A percentile compares a stretch with the other conserved stretches of the same genome.
Evolutionary conservation across 2,113 vertebrate species (phyloP).

Genomic region (Nipponia nippon): DNA sequence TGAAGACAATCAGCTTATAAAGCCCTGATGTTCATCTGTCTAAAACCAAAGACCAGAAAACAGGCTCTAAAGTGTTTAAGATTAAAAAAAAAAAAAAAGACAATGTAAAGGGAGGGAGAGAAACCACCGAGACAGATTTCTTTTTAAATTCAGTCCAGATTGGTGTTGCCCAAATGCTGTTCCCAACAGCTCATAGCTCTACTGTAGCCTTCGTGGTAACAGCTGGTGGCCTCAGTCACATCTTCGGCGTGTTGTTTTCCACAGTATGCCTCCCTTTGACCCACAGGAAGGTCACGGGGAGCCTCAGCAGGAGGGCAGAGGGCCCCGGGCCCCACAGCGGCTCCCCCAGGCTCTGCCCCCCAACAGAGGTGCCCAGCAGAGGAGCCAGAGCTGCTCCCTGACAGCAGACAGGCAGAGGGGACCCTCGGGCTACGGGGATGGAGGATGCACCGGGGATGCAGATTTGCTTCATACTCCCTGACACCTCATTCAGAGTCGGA

Average conservation of each 20-base stretch:
- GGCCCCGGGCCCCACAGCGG: rapidly evolving
- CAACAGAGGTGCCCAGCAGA: background rate
- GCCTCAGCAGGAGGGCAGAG: background rate
- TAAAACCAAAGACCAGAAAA: slow-evolving; percentile 29
- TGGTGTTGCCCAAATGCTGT: background rate
- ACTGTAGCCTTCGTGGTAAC: background rate
- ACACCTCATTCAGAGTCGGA: background rate
- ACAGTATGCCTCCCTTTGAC: background rate
- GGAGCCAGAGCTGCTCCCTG: rapidly evolving
- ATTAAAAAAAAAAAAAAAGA: background rate
- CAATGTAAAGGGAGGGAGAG: background rate
- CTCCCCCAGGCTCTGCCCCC: background rate
- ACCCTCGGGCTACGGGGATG: background rate
- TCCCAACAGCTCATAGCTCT: background rate
- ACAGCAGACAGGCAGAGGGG: rapidly evolving
- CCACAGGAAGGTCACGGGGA: background rate
- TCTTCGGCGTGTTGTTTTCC: background rate
- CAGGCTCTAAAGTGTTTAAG: background rate
- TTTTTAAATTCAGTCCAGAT: background rate
- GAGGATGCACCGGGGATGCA: background rate
- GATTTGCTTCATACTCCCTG: background rate
- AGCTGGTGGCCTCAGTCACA: background rate
- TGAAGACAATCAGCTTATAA: slow-evolving; percentile 37
- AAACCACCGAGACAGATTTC: background rate
- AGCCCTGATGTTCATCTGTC: slow-evolving; percentile 35